Conservation (phyloP, 2,113 vertebrate species). For the human (Homo sapiens) region GRCh38 chrX:79108501-79109000, state of each 20-base stretch:
- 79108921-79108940: neutral
- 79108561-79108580: neutral
- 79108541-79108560: neutral
- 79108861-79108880: neutral
- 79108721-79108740: neutral
- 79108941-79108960: neutral
- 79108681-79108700: neutral
- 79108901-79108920: neutral
- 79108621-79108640: neutral
- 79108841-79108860: neutral
- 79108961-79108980: neutral
- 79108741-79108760: neutral
- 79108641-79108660: neutral
- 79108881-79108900: neutral
- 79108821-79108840: neutral
- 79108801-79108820: neutral
- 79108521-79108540: neutral
- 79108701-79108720: neutral
- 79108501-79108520: neutral
- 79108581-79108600: neutral
- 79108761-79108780: neutral
- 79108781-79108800: neutral
- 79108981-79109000: constrained; percentile 13
- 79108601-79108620: neutral
- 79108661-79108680: neutral